Evolutionary conservation across 2,113 vertebrate genomes (phyloP), one percentile per base, ranked within the genome.

Genomic region (Otocyon megalotis): DNA sequence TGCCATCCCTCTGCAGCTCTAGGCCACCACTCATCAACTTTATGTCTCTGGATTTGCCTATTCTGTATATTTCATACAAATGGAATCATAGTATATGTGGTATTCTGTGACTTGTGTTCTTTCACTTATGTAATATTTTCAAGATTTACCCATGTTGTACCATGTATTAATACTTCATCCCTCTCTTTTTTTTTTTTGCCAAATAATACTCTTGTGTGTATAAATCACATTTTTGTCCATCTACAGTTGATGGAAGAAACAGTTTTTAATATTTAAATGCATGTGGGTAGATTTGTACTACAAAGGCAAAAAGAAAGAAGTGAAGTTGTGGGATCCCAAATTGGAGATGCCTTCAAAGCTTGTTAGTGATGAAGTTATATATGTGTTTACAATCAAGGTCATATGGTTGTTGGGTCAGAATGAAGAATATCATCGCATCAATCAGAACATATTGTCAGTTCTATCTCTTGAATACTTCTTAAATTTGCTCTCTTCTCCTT

Each of bases 231-330:
- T 65, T 91, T 89, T 76, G 22, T 90, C 88, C 80, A 32, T 72
- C 26, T 15, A 20, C 37, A 69, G 24, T 92, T 87, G 8, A 48
- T 63, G 20, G 50, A 88, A 69, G 22, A 86, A 65, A 72, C 83
- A 48, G 11, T 86, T 91, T 71, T 83, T 67, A 92, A 48, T 37
- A 56, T 60, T 30, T 90, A 62, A 85, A 56, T 54, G 16, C 56
- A 43, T 87, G 86, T 86, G n/a, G 22, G 15, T 67, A 87, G 14
- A 2, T 93, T 28, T 69, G 24, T 32, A 62, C 28, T 69, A 30
- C 56, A 88, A 90, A 88, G 35, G 17, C 20, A 95, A 82, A 85
- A 88, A 90, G 43, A 30, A 62, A 93, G 50, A 88, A 86, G 13
- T 86, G 22, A 50, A 53, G n/a, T 90, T 85, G 2, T 13, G 77